Evolutionary conservation across 2,797 vertebrate genomes (phyloP).

Genomic region (Sebastes itinus): DNA sequence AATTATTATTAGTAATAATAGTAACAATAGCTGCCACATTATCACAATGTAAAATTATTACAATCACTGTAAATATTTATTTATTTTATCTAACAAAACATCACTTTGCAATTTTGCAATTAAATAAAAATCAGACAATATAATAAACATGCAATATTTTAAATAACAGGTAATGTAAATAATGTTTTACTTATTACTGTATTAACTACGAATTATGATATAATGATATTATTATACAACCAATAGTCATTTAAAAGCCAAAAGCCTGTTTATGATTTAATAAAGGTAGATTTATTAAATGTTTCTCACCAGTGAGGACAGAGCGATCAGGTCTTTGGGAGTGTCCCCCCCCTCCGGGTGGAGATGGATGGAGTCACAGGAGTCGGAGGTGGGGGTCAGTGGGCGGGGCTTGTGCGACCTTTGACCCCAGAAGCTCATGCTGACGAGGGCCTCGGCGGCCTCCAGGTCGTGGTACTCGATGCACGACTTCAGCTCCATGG

Average conservation of each 20-base stretch:
- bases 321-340: slow-evolving; percentile 90
- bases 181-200: neutral
- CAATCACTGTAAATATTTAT: too few species aligned
- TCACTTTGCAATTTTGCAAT: neutral
- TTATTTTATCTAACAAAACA: too few species aligned
- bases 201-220: neutral
- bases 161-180: too few species aligned
- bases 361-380: slow-evolving; percentile 87
- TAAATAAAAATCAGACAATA: too few species aligned
- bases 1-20: too few species aligned
- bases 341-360: slow-evolving; percentile 76
- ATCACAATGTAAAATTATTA: too few species aligned
- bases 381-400: slow-evolving; percentile 94
- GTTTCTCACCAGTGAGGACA: slow-evolving; percentile 91
- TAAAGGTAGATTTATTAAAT: neutral
- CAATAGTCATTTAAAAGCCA: neutral
- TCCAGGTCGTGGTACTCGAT: slow-evolving; percentile 94
- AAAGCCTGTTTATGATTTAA: too few species aligned
- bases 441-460: slow-evolving; percentile 94
- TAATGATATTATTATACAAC: neutral
- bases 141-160: too few species aligned
- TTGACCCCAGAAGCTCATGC: slow-evolving; percentile 98
- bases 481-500: slow-evolving; percentile 83
- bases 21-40: too few species aligned
- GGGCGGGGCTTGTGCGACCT: slow-evolving; percentile 89